phyloP scores from a whole-genome alignment of 1,140 invertebrate genomes.

The Phortica variegata region DNA sequence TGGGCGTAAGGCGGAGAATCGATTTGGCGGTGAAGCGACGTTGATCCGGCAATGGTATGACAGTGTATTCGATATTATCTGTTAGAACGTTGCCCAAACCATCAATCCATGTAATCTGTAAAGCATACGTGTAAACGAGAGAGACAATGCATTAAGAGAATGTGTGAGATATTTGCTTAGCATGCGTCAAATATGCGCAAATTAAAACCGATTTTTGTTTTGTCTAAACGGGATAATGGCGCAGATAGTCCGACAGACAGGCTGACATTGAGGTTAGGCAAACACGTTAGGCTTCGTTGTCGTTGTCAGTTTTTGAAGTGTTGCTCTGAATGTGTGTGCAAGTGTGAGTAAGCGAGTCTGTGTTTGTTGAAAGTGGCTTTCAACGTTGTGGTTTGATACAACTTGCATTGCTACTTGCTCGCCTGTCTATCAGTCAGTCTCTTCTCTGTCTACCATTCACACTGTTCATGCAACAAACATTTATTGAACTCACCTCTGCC shows the following conservation, averaged over 20 bases:
- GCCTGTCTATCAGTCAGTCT: too few species aligned
- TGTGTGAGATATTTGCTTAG: too few species aligned
- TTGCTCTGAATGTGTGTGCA: background rate
- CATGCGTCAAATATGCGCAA: background rate
- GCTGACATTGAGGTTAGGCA: background rate
- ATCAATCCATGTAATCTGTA: slow-evolving; percentile 78
- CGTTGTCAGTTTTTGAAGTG: too few species aligned
- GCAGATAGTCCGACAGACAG: background rate
- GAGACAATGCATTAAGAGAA: background rate
- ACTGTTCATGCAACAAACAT: too few species aligned
- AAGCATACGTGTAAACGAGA: background rate
- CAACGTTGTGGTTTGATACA: slow-evolving; percentile 13
- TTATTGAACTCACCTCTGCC: slow-evolving; percentile 71
- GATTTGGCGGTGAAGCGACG: slow-evolving; percentile 71
- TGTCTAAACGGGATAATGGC: too few species aligned
- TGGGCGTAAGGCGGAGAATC: slow-evolving; percentile 70
- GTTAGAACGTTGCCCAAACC: slow-evolving; percentile 68
- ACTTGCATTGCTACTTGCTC: too few species aligned
- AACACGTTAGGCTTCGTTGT: too few species aligned
- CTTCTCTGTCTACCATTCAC: too few species aligned
- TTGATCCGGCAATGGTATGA: slow-evolving; percentile 65
- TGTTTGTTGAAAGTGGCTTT: slow-evolving; percentile 9
- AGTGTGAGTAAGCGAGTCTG: too few species aligned
- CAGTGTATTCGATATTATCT: slow-evolving; percentile 64
- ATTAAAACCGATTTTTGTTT: too few species aligned